phyloP scores from a whole-genome alignment of 2,113 vertebrate species.

The Xenopus laevis region DNA sequence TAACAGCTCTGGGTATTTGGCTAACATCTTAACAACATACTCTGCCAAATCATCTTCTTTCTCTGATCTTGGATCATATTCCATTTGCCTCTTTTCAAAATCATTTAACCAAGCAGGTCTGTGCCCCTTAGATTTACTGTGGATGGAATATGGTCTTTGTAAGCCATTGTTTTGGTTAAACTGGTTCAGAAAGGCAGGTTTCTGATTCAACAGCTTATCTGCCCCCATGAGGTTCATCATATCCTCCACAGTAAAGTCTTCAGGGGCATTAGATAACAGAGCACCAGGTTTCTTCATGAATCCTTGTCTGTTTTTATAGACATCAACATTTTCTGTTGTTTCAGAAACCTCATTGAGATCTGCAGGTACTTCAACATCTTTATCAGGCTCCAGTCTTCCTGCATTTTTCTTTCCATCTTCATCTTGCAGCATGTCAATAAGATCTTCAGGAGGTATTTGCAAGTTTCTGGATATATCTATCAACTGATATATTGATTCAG shows the following conservation, averaged over 20 bases:
- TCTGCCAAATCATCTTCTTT: constrained; percentile 80
- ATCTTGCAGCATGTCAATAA: constrained; percentile 79
- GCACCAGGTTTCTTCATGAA: constrained; percentile 60
- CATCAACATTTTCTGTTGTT: constrained; percentile 55
- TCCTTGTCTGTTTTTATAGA: constrained; percentile 64
- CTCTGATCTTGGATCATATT: constrained; percentile 68
- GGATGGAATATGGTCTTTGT: constrained; percentile 61
- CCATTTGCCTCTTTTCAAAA: constrained; percentile 61
- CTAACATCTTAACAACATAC: constrained; percentile 78
- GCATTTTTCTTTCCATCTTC: constrained; percentile 62
- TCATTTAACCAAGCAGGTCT: constrained; percentile 57
- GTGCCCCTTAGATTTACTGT: constrained; percentile 61
- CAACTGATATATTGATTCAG: constrained; percentile 77
- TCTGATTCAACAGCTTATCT: constrained; percentile 67
- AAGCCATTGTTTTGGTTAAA: constrained; percentile 66
- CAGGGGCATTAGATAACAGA: constrained; percentile 65
- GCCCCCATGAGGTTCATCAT: constrained; percentile 80
- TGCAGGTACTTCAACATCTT: constrained; percentile 59
- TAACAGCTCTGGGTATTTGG: constrained; percentile 71
- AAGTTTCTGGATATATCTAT: constrained; percentile 85
- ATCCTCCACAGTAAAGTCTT: constrained; percentile 77
- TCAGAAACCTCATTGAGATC: constrained; percentile 62
- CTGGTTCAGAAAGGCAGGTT: constrained; percentile 63
- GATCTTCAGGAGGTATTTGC: constrained; percentile 86
- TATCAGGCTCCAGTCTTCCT: constrained; percentile 59